Evolutionary conservation across 2,888 invertebrate genomes (phyloP).

Genomic region (Brachylomia viminalis): DNA sequence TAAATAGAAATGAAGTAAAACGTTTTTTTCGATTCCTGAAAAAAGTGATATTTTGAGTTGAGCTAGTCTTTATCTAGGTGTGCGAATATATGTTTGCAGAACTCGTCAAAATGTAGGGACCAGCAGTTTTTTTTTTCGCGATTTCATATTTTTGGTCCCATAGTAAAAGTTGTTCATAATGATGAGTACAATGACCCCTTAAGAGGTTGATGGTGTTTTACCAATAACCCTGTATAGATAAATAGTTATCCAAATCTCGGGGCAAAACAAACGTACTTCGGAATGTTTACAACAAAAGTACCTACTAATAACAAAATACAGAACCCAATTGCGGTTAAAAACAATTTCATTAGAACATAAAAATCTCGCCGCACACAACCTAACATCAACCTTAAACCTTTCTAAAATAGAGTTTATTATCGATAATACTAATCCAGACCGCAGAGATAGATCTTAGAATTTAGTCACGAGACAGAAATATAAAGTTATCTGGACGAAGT

Average conservation of each 20-base stretch:
- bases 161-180: no score
- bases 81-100: no score
- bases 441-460: conserved; percentile 13
- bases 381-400: not conserved
- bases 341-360: conserved; percentile 35
- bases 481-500: conserved; percentile 37
- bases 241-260: not conserved
- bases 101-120: no score
- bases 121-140: no score
- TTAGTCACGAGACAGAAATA: conserved; percentile 34
- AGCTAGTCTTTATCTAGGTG: no score
- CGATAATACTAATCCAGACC: conserved; percentile 1
- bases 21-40: no score
- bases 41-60: no score
- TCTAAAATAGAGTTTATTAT: not conserved
- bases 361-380: conserved; percentile 7
- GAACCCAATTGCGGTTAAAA: conserved; percentile 16
- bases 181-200: no score
- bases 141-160: no score
- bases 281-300: not conserved
- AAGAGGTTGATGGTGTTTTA: no score
- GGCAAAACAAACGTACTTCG: not conserved
- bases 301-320: conserved; percentile 12
- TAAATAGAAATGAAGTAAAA: no score
- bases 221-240: not conserved